These are phyloP conservation scores for Eira barbara DNA, from an alignment of 2,113 vertebrate species.

Conservation along the genomic window DNA sequence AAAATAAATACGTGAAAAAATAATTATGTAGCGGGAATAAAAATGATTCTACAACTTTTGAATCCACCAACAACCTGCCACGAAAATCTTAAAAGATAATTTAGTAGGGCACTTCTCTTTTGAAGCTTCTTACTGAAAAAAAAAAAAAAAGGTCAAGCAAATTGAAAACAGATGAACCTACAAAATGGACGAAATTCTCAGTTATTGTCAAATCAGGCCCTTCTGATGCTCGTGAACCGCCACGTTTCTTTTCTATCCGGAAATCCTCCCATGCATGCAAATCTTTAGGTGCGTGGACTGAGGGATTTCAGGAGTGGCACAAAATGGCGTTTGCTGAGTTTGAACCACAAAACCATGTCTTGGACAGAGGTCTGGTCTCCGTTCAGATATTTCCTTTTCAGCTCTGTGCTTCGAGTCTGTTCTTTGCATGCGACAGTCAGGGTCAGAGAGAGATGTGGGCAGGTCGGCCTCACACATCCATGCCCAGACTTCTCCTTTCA, in stretches of 20 bases:
- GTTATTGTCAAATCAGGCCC: not conserved
- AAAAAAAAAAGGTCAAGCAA: not conserved
- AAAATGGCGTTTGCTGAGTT: not conserved
- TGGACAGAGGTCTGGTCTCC: not conserved
- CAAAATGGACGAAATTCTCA: not conserved
- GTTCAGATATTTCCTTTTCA: not conserved
- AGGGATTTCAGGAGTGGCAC: not conserved
- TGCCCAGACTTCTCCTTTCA: not conserved
- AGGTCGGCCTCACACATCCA: not conserved
- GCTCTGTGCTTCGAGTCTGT: not conserved
- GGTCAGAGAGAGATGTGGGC: not conserved
- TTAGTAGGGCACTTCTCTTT: not conserved
- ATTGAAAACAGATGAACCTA: not conserved
- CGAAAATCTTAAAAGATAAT: not conserved
- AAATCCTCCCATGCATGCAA: not conserved
- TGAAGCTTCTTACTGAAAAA: not conserved
- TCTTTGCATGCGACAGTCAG: rapidly evolving
- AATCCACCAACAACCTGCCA: not conserved
- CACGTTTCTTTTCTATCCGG: not conserved
- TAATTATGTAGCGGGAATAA: not conserved
- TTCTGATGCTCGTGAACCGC: not conserved
- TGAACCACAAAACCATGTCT: not conserved
- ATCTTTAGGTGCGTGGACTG: not conserved
- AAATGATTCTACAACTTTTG: not conserved
- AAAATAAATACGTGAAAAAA: not conserved